A percentile compares a stretch with the other conserved stretches of the same genome.
Conservation (phyloP, 2,888 invertebrate genomes). For the Cephonodes hylas region DNA sequence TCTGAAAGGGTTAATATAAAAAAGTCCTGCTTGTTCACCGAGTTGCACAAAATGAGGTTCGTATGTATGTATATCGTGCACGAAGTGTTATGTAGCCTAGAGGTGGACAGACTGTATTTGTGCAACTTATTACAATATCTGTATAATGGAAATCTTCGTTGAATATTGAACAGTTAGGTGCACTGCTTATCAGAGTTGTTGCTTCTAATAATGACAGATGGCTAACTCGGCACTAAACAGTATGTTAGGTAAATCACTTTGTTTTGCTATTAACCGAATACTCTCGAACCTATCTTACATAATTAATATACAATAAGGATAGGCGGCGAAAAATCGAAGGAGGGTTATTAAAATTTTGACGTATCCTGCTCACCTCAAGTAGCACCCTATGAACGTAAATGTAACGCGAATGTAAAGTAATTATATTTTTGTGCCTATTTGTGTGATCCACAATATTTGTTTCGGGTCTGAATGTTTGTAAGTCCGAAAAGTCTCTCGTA, state of each 20-base stretch:
- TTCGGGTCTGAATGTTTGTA: too few relatives aligned
- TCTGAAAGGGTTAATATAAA: too few relatives aligned
- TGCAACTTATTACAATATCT: conserved; percentile 27
- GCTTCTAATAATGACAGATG: conserved; percentile 64
- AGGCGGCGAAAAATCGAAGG: conserved; percentile 27
- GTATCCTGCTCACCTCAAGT: too few relatives aligned
- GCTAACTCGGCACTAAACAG: conserved; percentile 43
- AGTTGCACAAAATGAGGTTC: too few relatives aligned
- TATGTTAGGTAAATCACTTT: conserved; percentile 36
- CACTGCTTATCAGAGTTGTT: conserved; percentile 42
- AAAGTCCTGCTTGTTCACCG: too few relatives aligned
- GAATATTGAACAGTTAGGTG: conserved; percentile 41
- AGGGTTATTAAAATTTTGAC: too few relatives aligned
- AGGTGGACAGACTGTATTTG: conserved; percentile 23
- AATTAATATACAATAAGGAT: conserved; percentile 41
- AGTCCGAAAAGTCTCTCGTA: too few relatives aligned
- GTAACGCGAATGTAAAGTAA: too few relatives aligned
- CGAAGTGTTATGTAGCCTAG: neutral
- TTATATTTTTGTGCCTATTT: too few relatives aligned
- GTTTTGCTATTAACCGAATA: conserved; percentile 44
- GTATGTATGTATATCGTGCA: neutral
- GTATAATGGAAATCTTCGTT: conserved; percentile 45
- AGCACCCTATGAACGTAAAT: too few relatives aligned
- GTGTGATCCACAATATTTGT: too few relatives aligned
- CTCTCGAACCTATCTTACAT: conserved; percentile 23